These are phyloP conservation scores for Trachurus trachurus DNA, from an alignment of 2,797 vertebrate species.

Conservation along the genomic window DNA sequence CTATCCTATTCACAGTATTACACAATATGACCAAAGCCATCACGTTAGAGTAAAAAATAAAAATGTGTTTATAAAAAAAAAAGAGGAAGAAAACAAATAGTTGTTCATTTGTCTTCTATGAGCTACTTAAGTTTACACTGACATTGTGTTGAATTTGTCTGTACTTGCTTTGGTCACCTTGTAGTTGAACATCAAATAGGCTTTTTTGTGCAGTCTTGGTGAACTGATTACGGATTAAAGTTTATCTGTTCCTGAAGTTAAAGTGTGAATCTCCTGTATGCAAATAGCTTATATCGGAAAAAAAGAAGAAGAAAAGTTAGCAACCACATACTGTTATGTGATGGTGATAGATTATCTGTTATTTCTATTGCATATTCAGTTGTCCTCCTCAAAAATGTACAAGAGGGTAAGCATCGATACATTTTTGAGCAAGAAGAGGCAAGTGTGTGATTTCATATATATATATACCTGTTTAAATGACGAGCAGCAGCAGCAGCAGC, in stretches of 20 bases:
- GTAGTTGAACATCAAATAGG: slow-evolving; percentile 73
- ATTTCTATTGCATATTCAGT: slow-evolving; percentile 84
- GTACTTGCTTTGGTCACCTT: slow-evolving; percentile 80
- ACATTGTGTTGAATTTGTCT: slow-evolving; percentile 57
- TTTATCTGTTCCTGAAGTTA: slow-evolving; percentile 70
- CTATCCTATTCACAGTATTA: slow-evolving; percentile 84
- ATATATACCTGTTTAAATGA: slow-evolving; percentile 36
- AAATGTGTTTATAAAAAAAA: slow-evolving; percentile 42
- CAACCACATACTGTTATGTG: slow-evolving; percentile 54
- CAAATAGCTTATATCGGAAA: slow-evolving; percentile 79
- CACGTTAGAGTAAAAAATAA: slow-evolving; percentile 51
- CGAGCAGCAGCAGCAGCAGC: slow-evolving; percentile 74
- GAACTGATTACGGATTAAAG: slow-evolving; percentile 42
- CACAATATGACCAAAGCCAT: slow-evolving; percentile 78
- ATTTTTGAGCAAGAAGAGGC: slow-evolving; percentile 78
- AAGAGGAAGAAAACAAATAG: slow-evolving; percentile 43
- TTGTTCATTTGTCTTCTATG: slow-evolving; percentile 69
- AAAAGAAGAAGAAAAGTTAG: slow-evolving; percentile 31
- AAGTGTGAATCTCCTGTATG: slow-evolving; percentile 67
- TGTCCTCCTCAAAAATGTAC: slow-evolving; percentile 73
- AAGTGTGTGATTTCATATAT: slow-evolving; percentile 67
- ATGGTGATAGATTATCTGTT: slow-evolving; percentile 59
- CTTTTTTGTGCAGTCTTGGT: slow-evolving; percentile 52
- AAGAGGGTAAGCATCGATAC: slow-evolving; percentile 53
- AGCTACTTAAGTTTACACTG: slow-evolving; percentile 49